These are phyloP conservation scores for Scaptomyza caliginosa DNA, from an alignment of 2,888 invertebrate species.

Conservation along the genomic window DNA sequence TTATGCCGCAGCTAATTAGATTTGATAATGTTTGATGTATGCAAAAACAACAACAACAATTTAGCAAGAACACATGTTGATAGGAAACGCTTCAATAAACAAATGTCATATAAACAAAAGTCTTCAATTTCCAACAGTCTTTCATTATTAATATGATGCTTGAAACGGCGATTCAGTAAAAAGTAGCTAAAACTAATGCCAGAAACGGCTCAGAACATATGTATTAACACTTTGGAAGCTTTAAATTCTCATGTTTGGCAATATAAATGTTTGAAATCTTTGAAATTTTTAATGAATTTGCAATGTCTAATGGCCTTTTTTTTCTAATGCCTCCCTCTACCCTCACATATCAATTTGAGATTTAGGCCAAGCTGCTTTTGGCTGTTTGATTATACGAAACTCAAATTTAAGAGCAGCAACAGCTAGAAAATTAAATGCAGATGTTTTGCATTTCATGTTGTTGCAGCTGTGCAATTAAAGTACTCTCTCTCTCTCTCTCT, in stretches of 20 bases:
- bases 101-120: conserved; percentile 17
- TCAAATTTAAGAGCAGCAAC: conserved; percentile 27
- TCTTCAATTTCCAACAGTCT: conserved; percentile 25
- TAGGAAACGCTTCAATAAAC: conserved; percentile 37
- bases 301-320: not conserved
- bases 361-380: conserved; percentile 43
- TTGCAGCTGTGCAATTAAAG: conserved; percentile 25
- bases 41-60: conserved; percentile 2
- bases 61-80: conserved; percentile 42
- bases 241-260: not conserved
- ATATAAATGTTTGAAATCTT: not conserved
- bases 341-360: not conserved
- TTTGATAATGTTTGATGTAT: conserved; percentile 47
- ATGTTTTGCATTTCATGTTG: conserved; percentile 24
- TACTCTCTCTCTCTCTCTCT: not conserved
- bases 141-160: not conserved
- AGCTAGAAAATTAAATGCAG: conserved; percentile 39
- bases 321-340: not conserved
- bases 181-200: too few species aligned
- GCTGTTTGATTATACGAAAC: conserved; percentile 27
- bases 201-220: too few species aligned
- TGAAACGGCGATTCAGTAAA: not conserved
- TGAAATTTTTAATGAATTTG: conserved; percentile 1
- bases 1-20: conserved; percentile 60
- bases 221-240: too few species aligned